phyloP scores from a whole-genome alignment of 2,888 invertebrate species.

The Malachius bipustulatus region DNA sequence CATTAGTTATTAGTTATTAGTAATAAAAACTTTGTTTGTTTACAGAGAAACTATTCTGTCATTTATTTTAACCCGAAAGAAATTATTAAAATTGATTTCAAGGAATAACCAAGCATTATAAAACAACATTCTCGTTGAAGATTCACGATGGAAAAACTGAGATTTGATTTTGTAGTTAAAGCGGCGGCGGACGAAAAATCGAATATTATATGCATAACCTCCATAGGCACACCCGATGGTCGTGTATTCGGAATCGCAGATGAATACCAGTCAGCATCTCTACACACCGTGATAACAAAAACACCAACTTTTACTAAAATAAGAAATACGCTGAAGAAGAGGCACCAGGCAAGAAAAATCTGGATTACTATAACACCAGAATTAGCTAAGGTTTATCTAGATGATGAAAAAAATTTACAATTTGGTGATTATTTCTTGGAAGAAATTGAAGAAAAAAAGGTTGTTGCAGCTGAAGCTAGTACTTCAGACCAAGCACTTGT shows the following conservation, averaged over 20 bases:
- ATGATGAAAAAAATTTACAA: conserved; percentile 10
- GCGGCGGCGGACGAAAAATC: conserved; percentile 4
- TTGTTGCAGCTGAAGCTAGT: not conserved
- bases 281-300: too few relatives aligned
- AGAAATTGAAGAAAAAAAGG: not conserved
- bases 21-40: too few relatives aligned
- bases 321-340: conserved; percentile 3
- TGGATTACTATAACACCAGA: conserved; percentile 5
- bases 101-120: too few relatives aligned
- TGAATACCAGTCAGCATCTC: too few relatives aligned
- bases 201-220: not conserved
- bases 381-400: not conserved
- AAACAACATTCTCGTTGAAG: too few relatives aligned
- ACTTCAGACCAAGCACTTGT: not conserved
- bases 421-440: conserved; percentile 5
- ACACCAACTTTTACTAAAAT: not conserved
- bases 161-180: conserved; percentile 7
- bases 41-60: too few relatives aligned
- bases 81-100: too few relatives aligned
- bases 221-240: conserved; percentile 6
- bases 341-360: conserved; percentile 5
- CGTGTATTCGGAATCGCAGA: not conserved
- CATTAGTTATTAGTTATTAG: too few relatives aligned
- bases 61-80: too few relatives aligned
- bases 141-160: conserved; percentile 8